phyloP scores from a whole-genome alignment of 2,888 invertebrate genomes.

The Dicycla oo region DNA sequence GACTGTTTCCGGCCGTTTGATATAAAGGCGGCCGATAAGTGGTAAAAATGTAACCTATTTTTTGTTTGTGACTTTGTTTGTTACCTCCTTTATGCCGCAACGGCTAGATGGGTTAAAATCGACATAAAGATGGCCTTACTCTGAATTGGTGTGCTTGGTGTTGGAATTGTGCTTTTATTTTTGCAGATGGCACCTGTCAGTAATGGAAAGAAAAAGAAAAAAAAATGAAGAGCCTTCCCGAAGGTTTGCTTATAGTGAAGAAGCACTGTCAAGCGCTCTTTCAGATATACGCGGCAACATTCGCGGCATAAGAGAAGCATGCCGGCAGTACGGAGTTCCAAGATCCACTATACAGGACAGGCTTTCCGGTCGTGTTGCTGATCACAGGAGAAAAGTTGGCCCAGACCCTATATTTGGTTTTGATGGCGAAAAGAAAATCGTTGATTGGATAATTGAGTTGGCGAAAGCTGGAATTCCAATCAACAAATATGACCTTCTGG shows the following conservation, averaged over 20 bases:
- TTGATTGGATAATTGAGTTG: constrained; percentile 7
- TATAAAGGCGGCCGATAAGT: background rate
- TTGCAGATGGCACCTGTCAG: background rate
- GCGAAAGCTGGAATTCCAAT: constrained; percentile 7
- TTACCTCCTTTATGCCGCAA: no score
- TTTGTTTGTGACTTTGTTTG: no score
- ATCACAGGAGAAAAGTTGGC: constrained; percentile 4
- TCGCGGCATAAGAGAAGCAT: constrained; percentile 4
- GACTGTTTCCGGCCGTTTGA: background rate
- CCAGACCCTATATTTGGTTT: constrained; percentile 9
- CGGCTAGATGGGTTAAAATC: no score
- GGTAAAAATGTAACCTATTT: background rate
- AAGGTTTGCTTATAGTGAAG: background rate
- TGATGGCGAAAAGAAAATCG: background rate
- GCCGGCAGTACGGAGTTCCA: background rate
- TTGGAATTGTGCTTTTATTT: background rate
- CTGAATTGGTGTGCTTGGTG: background rate
- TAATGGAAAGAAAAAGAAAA: background rate
- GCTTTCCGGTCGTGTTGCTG: background rate
- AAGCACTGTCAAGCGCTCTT: constrained; percentile 1
- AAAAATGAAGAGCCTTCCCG: background rate
- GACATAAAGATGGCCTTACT: no score
- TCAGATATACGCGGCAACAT: constrained; percentile 1
- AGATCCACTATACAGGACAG: constrained; percentile 1
- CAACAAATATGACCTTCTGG: constrained; percentile 5